phyloP scores from a whole-genome alignment of 2,888 invertebrate genomes.

The Himalopsyche kuldschensis region DNA sequence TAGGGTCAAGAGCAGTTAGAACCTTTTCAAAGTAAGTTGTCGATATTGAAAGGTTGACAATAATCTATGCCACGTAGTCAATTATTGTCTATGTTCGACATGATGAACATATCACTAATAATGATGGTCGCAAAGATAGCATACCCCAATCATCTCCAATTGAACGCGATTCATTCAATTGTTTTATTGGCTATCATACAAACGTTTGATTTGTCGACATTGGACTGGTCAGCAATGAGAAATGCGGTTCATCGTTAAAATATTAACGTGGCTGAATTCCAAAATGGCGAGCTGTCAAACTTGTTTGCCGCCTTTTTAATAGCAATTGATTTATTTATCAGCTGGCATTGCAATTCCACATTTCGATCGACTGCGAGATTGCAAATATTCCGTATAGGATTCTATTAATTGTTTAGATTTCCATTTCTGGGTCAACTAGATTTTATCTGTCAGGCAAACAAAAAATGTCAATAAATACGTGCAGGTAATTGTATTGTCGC shows the following conservation, averaged over 20 bases:
- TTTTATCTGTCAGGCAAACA: neutral
- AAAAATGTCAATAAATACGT: neutral
- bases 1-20: no score
- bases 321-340: neutral
- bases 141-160: no score
- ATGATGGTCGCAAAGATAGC: no score
- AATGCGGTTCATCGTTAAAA: neutral
- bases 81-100: no score
- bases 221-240: neutral
- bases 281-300: conserved; percentile 1
- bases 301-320: neutral
- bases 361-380: neutral
- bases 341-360: conserved; percentile 1
- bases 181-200: neutral
- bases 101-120: no score
- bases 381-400: neutral
- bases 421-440: neutral
- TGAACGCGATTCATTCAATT: no score
- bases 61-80: no score
- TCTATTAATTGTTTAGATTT: neutral
- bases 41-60: no score
- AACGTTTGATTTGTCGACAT: neutral
- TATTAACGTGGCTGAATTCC: neutral
- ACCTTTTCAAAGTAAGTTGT: no score
- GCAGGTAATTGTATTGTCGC: neutral